A percentile compares a stretch with the other conserved stretches of the same genome.
These are phyloP conservation scores for Plodia interpunctella DNA, from an alignment of 1,140 invertebrate species.

Conservation along the genomic window DNA sequence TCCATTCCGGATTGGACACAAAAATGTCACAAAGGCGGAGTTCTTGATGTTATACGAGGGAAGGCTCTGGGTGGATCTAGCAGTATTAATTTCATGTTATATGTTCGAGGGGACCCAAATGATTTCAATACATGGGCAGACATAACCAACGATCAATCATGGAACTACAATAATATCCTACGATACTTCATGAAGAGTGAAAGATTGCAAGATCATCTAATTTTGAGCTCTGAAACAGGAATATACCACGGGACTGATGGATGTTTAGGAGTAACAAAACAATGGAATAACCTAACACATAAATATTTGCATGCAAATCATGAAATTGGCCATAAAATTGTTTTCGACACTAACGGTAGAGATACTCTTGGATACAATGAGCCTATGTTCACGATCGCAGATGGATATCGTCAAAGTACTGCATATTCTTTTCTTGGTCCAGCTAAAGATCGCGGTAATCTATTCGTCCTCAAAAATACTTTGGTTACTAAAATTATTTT, in stretches of 20 bases:
- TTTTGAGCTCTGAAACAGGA: conserved; percentile 10
- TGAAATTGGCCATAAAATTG: conserved; percentile 29
- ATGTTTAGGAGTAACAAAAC: conserved; percentile 26
- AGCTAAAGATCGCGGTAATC: conserved; percentile 72
- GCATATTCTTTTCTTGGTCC: conserved; percentile 77
- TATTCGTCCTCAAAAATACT: conserved; percentile 45
- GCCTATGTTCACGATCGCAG: conserved; percentile 74
- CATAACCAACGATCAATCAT: conserved; percentile 78
- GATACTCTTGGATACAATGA: conserved; percentile 30
- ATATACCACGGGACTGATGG: conserved; percentile 21
- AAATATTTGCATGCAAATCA: conserved; percentile 31
- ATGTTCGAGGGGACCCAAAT: conserved; percentile 78
- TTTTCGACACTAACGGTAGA: conserved; percentile 32
- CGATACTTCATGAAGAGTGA: conserved; percentile 30
- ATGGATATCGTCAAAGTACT: conserved; percentile 78
- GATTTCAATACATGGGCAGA: conserved; percentile 79
- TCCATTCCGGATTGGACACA: conserved; percentile 82
- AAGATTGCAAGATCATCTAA: conserved; percentile 9
- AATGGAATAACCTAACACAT: background rate
- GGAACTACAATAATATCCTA: conserved; percentile 84
- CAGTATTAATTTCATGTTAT: conserved; percentile 86
- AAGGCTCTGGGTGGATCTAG: conserved; percentile 85
- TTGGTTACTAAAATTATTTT: conserved; percentile 77
- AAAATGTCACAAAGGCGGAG: conserved; percentile 76
- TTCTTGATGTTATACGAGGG: conserved; percentile 81